Percentiles rank a stretch among this genome's conserved stretches.
Conservation (phyloP, 2,797 vertebrate genomes). For the Paramormyrops hopkinsi region DNA sequence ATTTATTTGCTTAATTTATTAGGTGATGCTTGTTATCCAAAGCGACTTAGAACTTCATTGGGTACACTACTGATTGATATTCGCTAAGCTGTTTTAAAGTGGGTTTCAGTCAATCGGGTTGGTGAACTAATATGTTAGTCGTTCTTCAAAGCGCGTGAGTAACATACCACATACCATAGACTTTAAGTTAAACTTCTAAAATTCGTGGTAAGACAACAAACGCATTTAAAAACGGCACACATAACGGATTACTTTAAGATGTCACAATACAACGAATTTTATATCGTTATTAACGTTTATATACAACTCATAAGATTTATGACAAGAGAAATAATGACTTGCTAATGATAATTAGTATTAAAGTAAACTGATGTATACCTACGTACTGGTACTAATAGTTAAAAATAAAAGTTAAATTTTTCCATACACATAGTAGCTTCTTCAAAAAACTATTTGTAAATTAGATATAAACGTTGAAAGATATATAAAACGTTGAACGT, state of each 20-base stretch:
- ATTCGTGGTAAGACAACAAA: not conserved
- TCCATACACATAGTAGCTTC: not conserved
- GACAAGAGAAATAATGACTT: not conserved
- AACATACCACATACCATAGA: not conserved
- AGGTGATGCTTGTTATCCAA: not conserved
- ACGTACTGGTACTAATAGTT: not conserved
- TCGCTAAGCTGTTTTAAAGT: not conserved
- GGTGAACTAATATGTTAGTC: not conserved
- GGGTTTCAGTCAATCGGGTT: not conserved
- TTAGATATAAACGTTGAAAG: not conserved
- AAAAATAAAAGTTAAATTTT: not conserved
- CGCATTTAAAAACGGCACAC: not conserved
- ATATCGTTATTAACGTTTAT: not conserved
- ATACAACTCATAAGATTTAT: not conserved
- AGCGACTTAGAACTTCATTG: not conserved
- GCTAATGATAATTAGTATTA: not conserved
- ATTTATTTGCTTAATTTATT: not conserved
- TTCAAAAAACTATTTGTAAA: not conserved
- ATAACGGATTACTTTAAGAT: not conserved
- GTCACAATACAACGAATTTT: not conserved
- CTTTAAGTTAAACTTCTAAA: not conserved
- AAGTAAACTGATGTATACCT: not conserved
- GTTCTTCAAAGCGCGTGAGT: not conserved
- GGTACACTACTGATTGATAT: not conserved
- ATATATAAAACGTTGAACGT: not conserved